Base-by-base conservation (phyloP, 2,888 invertebrate genomes). In the Nipponacmea schrenckii region DNA sequence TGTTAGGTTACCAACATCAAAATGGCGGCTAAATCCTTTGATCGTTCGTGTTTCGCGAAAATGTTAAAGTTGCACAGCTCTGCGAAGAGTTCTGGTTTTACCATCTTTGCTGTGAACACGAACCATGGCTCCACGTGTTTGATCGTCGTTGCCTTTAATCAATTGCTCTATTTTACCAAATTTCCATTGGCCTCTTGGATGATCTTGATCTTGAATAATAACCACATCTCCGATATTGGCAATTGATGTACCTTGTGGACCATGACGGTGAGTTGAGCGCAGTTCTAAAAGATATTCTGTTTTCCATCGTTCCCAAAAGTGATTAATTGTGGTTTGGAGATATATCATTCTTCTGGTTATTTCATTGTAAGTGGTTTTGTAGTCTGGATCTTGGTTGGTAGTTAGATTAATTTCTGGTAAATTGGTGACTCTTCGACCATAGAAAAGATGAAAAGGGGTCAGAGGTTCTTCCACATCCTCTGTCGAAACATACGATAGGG, bases 381-480 rank as follows among this genome's bases (percentile, higher is more conserved):
- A 50, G 20, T 50, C 50, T 8, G 50, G 50, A 50, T 50, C 50
- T 50, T 50, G n/a, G 20, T 50, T 17, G 17, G 17, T 50, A 50
- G 8, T 20, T 50, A 17, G 8, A 20, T 10, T 50, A 15, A 50
- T 17, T 15, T 50, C 50, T 50, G 50, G n/a, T 50, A 50, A 50
- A 20, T 50, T 50, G 50, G 50, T 15, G 48, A 48, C 48, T 48
- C 48, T 48, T 17, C 48, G 48, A 15, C n/a, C n/a, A n/a, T n/a
- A n/a, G n/a, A 50, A 12, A 50, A 50, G 50, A 10, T 50, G 50
- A 50, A 50, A 50, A n/a, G 50, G 50, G 50, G 50, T 50, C 50
- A 50, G 17, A 50, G 50, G 50, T 50, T 50, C 50, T 50, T 50
- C 50, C 20, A 20, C n/a, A 50, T 50, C 50, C 50, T 50, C 50